Conservation (phyloP, 2,797 vertebrate species). For the Sarcoramphus papa region DNA sequence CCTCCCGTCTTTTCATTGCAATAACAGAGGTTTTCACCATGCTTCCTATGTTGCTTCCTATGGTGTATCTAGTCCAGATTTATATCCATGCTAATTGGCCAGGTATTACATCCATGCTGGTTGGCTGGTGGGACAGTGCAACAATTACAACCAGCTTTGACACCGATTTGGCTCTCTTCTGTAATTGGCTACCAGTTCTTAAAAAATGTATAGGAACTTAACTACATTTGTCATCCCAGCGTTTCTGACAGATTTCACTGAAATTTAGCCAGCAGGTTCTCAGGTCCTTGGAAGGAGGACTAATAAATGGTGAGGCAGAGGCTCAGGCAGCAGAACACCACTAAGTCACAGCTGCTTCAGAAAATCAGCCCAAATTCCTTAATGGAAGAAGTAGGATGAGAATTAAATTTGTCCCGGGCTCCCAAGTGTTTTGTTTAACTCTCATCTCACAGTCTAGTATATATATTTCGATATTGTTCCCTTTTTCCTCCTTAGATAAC, state of each 20-base stretch:
- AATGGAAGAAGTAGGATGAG: background rate
- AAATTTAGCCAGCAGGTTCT: background rate
- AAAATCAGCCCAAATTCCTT: background rate
- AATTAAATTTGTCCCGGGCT: background rate
- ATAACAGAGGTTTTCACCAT: background rate
- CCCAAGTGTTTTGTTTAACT: background rate
- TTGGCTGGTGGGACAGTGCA: background rate
- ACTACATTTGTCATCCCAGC: background rate
- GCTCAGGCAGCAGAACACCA: background rate
- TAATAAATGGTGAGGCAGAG: background rate
- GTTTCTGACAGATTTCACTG: background rate
- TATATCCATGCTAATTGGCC: background rate
- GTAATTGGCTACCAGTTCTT: background rate
- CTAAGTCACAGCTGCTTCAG: background rate
- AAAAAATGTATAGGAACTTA: background rate
- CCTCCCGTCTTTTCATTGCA: background rate
- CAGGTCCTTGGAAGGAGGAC: background rate
- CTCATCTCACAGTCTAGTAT: background rate
- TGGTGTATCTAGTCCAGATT: background rate
- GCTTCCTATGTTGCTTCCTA: background rate
- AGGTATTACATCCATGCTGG: background rate
- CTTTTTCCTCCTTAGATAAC: background rate
- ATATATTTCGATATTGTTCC: background rate
- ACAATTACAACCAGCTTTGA: background rate
- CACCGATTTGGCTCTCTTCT: background rate